A percentile compares a stretch with the other conserved stretches of the same genome.
Evolutionary conservation across 2,888 invertebrate genomes (phyloP).

Genomic region (Campaea margaritaria): DNA sequence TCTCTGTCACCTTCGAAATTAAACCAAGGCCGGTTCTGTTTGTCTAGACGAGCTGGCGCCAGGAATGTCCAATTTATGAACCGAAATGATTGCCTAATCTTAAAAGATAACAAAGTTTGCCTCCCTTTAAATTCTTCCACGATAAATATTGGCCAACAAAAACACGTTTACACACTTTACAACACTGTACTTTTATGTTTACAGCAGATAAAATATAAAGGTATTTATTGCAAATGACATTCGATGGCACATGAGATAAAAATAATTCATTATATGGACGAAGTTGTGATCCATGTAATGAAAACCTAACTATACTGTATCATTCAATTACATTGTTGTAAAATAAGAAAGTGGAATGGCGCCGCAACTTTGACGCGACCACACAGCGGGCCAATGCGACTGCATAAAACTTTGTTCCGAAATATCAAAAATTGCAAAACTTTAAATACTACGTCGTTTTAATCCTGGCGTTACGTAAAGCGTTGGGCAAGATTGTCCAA

Average conservation of each 20-base stretch:
- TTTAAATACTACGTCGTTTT: constrained; percentile 64
- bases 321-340: constrained; percentile 49
- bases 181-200: no score
- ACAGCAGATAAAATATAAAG: constrained; percentile 33
- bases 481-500: constrained; percentile 75
- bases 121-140: constrained; percentile 23
- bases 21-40: constrained; percentile 67
- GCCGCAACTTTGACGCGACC: constrained; percentile 48
- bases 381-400: constrained; percentile 54
- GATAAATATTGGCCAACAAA: constrained; percentile 18
- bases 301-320: constrained; percentile 51
- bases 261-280: constrained; percentile 42
- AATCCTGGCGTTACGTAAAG: constrained; percentile 78
- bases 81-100: constrained; percentile 16
- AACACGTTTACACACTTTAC: constrained; percentile 4
- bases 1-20: constrained; percentile 47
- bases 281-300: constrained; percentile 47
- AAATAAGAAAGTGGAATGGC: constrained; percentile 68
- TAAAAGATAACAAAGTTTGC: constrained; percentile 28
- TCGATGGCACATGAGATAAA: constrained; percentile 26
- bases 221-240: constrained; percentile 30
- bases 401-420: constrained; percentile 67
- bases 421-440: constrained; percentile 78
- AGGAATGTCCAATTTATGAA: constrained; percentile 22
- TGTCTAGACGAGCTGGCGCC: constrained; percentile 53